phyloP scores from a whole-genome alignment of 2,113 vertebrate species.

The Heloderma charlesbogerti region DNA sequence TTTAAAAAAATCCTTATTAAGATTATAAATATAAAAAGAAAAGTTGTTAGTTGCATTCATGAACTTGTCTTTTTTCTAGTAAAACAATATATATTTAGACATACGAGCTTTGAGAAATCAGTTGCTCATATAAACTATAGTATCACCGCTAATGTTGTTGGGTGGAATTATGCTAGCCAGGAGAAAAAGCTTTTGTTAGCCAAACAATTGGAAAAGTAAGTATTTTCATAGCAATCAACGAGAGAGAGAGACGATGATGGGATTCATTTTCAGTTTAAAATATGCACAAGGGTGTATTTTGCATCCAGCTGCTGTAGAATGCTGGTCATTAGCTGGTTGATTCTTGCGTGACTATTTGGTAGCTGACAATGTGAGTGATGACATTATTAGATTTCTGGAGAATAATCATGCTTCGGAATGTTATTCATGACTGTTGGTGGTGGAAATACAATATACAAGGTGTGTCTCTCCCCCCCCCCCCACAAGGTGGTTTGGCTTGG shows the following conservation, averaged over 20 bases:
- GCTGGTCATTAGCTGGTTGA: neutral
- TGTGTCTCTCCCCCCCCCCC: too few species aligned
- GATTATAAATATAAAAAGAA: neutral
- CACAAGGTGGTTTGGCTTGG: neutral
- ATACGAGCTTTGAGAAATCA: conserved; percentile 20
- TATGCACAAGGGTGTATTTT: neutral
- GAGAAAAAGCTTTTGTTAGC: neutral
- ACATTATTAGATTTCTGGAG: conserved; percentile 18
- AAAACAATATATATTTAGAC: neutral
- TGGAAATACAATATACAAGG: neutral
- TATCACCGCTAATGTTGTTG: conserved; percentile 13
- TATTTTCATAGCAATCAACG: conserved; percentile 15
- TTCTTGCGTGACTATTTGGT: conserved; percentile 36
- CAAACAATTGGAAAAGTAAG: conserved; percentile 4
- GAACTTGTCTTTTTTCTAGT: neutral
- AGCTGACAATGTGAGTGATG: conserved; percentile 25
- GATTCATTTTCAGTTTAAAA: conserved; percentile 41
- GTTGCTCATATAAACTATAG: conserved; percentile 4
- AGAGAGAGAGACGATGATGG: neutral
- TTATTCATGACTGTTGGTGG: conserved; percentile 10
- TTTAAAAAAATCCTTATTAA: neutral
- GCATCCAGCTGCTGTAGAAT: conserved; percentile 38
- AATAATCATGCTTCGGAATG: conserved; percentile 37
- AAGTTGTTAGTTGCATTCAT: neutral
- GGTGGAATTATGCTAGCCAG: neutral